Evolutionary conservation across 92 coral and sea anemone species (phyloP).

Genomic region (Pocillopora meandrina): DNA sequence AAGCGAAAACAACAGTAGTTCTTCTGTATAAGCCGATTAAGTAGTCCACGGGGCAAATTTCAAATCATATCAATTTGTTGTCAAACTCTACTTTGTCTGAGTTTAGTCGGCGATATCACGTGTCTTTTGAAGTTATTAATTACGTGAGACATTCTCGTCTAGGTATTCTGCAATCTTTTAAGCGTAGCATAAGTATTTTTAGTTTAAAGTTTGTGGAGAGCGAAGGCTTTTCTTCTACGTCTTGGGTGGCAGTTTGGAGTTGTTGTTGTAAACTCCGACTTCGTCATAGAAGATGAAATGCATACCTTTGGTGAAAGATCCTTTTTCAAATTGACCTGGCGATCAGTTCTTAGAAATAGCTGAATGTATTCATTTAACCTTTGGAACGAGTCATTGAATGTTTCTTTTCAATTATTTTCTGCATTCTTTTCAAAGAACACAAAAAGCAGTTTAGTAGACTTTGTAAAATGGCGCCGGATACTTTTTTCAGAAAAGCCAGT

Average conservation of each 20-base stretch:
- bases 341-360: not conserved
- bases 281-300: not conserved
- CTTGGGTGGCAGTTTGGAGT: constrained; percentile 20
- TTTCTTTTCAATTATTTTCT: no score
- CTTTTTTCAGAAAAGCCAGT: no score
- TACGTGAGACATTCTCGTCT: not conserved
- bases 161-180: not conserved
- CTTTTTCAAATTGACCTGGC: not conserved
- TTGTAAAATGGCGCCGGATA: no score
- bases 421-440: no score
- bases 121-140: no score
- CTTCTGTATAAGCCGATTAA: not conserved
- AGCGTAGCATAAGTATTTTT: not conserved
- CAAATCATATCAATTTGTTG: no score
- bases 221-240: not conserved
- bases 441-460: no score
- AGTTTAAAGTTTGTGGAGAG: not conserved
- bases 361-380: not conserved
- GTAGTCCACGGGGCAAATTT: no score
- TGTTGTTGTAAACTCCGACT: not conserved
- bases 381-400: not conserved
- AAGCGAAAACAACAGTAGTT: not conserved
- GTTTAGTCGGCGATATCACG: no score
- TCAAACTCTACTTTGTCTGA: no score
- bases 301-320: no score